Evolutionary conservation across 2,113 vertebrate species (phyloP), one percentile per base, ranked within the genome.

Genomic region (Xiphophorus maculatus): DNA sequence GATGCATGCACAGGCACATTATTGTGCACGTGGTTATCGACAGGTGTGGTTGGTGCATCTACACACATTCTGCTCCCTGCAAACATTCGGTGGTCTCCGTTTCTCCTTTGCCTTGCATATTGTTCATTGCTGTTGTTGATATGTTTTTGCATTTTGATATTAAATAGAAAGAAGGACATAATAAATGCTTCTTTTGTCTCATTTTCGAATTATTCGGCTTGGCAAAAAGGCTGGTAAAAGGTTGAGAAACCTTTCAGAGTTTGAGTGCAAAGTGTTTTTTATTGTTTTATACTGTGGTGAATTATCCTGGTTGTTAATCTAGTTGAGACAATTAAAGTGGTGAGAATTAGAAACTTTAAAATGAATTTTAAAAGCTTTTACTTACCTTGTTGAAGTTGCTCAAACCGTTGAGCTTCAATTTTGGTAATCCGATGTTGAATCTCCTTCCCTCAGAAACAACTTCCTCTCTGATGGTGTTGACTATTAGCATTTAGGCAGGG

Each of bases 11-110:
- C 70, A 29, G 28, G 63, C 12, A 27, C n/a, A 63, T 27, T 30
- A 40, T 25, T 48, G 67, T 15, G 27, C 64, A 22, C 28, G 35
- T 32, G 35, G 7, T 69, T 61, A 54, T 67, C 51, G 54, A 15
- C 63, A 28, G 13, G 73, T 82, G 77, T 72, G 60, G 62, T 54
- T 78, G 51, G 74, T 69, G 66, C 30, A 14, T 75, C 48, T 69
- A 42, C 67, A 37, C 42, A 66, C 48, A 75, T 67, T 71, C 14
- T 84, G 74, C 67, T 71, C 30, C 19, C 5, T 29, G 51, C 84
- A n/a, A 73, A 66, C 54, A 30, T 74, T 66, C 25, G 40, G 61
- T 69, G 85, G 83, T 82, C 83, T 86, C 19, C 32, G 7, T 37
- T 74, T 69, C 67, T 28, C 35, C 44, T 48, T 70, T 22, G 60